Evolutionary conservation across 2,113 vertebrate genomes (phyloP), one percentile per base, ranked within the genome.

Genomic region (Sinocyclocheilus rhinocerous): DNA sequence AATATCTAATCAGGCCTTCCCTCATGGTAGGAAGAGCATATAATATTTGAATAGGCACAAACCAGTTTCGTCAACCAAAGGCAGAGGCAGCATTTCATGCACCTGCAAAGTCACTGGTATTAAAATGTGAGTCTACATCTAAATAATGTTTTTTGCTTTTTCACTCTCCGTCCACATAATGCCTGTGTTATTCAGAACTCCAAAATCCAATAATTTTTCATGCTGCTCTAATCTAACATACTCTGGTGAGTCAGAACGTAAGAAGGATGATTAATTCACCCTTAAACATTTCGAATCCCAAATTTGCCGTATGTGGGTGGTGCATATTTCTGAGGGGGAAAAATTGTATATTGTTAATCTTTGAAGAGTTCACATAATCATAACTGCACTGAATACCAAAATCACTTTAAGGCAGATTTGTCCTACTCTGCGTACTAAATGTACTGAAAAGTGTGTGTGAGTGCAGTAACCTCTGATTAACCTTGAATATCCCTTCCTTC

Each of bases 1-100:
- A n/a, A n/a, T n/a, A n/a, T n/a, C 70, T 69, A 82, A 85, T 85
- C 83, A 87, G 63, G 79, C 33, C 39, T 80, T 42, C 15, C 67
- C 33, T 59, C 18, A 29, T 20, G 2, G 82, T 61, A 72, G 13
- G 22, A 78, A 78, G 61, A 65, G 72, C 69, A 67, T 36, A 52
- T 22, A 61, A 78, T 50, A 59, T 26, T 13, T 78, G 20, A 83
- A 85, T 52, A 65, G 48, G n/a, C 69, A 9, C 29, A 82, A 82
- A 76, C 20, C 42, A 78, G 79, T 86, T 82, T 85, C 4, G 13
- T 52, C 69, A 22, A 76, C n/a, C 33, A 81, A 84, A 70, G 36
- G 76, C 87, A 81, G 48, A 72, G 13, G 57, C 13, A 67, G 57
- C 78, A 72, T 65, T 83, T 88, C 65, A 42, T 52, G 65, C 45